Base-by-base conservation (phyloP, 2,113 vertebrate genomes). In the Alligator sinensis region DNA sequence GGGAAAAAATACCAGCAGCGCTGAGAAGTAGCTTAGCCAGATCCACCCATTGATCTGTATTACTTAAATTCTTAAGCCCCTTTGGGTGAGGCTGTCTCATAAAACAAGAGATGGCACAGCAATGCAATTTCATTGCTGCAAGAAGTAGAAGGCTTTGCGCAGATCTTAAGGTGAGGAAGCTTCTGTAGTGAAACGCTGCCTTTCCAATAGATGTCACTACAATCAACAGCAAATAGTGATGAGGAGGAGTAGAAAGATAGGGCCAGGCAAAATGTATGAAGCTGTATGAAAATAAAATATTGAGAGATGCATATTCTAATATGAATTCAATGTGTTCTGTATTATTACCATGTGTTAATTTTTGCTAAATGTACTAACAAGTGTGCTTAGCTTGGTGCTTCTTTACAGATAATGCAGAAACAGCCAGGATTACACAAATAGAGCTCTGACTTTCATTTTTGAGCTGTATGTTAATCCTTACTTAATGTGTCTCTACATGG, bases 201-300 rank as follows among this genome's bases (percentile, higher is more conserved):
- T 98, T 94, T 94, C 98, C 98, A 96, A 97, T 96, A 98, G 98
- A 96, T 98, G 98, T 98, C 98, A 98, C 97, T 98, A 68, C 94
- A 97, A 94, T 93, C 98, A 98, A 92, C 96, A 95, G 94, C 93
- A 97, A 94, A 89, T 75, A 92, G 63, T 72, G 87, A 76, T 66
- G 72, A 92, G 90, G 91, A n/a, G 94, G 34, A 30, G 80, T 91
- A 76, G 75, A 70, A 87, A 84, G 78, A 91, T 9, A 79, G 54
- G 74, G 87, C 90, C 70, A 77, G 82, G 55, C 30, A 62, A 89
- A 90, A 91, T 38, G 21, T 80, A 86, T 58, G 11, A 58, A 76
- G 74, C 62, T 84, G 61, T 59, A 55, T 64, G 77, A 76, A 84
- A 89, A 77, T 17, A 57, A 87, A 87, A 78, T 54, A 21, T 0